These are phyloP conservation scores for Glareola pratincola DNA, from an alignment of 2,113 vertebrate species.

Conservation along the genomic window DNA sequence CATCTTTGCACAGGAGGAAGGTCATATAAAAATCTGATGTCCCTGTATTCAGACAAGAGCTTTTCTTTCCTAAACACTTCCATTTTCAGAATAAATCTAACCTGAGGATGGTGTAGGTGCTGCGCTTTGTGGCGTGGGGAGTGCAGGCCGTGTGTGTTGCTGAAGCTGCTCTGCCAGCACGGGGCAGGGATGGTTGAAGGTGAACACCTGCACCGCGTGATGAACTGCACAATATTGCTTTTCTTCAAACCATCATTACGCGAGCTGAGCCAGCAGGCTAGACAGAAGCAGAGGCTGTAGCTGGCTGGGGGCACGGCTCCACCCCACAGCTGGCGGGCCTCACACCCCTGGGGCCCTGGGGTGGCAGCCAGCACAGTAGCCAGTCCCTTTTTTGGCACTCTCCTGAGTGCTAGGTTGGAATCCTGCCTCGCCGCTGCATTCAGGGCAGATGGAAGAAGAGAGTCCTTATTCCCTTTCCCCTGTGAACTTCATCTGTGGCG, in stretches of 20 bases:
- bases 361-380: conserved; percentile 68
- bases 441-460: conserved; percentile 62
- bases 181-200: conserved; percentile 2
- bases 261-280: not conserved
- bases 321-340: conserved; percentile 61
- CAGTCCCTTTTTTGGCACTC: conserved; percentile 68
- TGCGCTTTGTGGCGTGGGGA: rapidly evolving
- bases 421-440: conserved; percentile 47
- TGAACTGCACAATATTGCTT: conserved; percentile 17
- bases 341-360: conserved; percentile 53
- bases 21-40: not conserved
- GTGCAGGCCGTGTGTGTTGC: not conserved
- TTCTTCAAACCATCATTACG: not conserved
- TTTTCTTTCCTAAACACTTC: not conserved
- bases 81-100: not conserved
- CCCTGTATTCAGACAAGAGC: not conserved
- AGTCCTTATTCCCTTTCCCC: conserved; percentile 39
- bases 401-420: conserved; percentile 60
- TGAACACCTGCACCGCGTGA: conserved; percentile 24
- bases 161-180: not conserved
- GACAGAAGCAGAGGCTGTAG: conserved; percentile 54
- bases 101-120: not conserved
- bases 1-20: not conserved
- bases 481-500: not conserved
- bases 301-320: conserved; percentile 63